These are phyloP conservation scores for Coptodon bakossiorum DNA, from an alignment of 2,113 vertebrate genomes.

Conservation along the genomic window DNA sequence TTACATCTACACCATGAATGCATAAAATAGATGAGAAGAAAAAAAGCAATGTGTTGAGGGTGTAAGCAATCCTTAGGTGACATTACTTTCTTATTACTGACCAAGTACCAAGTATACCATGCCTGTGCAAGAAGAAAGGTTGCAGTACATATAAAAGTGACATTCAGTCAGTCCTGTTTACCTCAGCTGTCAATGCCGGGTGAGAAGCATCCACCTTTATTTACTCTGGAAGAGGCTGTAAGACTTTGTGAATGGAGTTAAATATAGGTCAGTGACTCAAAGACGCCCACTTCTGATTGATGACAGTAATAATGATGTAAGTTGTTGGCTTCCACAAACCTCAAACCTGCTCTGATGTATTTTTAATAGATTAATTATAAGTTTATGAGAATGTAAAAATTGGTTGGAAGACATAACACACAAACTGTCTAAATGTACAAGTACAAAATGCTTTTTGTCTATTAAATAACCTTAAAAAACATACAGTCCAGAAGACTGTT, in stretches of 20 bases:
- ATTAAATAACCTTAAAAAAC: background rate
- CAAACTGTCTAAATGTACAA: background rate
- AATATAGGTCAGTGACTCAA: background rate
- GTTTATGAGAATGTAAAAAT: background rate
- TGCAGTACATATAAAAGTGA: background rate
- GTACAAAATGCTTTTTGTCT: background rate
- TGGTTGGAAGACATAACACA: background rate
- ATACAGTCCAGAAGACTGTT: background rate
- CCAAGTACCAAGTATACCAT: background rate
- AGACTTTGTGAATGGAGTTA: background rate
- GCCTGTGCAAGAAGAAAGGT: background rate
- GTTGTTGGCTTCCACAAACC: background rate
- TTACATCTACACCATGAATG: background rate
- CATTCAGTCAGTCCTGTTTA: background rate
- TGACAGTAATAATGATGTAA: background rate
- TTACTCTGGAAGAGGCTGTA: background rate
- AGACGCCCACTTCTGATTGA: background rate
- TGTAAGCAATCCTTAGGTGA: background rate
- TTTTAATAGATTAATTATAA: background rate
- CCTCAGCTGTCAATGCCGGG: background rate
- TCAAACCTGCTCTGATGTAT: background rate
- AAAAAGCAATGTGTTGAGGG: background rate
- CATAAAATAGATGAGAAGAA: background rate
- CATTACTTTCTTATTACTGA: background rate
- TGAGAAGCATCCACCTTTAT: background rate